phyloP scores from a whole-genome alignment of 2,888 invertebrate genomes.

The Thalpophila matura region DNA sequence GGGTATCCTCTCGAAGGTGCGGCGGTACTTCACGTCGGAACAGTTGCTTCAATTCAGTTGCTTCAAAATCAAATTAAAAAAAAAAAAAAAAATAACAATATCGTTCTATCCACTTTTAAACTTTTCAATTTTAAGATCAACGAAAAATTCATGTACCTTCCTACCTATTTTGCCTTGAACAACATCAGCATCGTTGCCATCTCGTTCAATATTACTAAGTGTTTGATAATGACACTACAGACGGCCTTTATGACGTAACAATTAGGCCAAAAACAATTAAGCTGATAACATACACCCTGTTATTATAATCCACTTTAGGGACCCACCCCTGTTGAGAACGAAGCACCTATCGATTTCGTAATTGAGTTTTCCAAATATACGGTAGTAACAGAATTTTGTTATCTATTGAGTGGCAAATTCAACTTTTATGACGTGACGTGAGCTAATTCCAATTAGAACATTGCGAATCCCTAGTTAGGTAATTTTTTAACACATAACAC shows the following conservation, averaged over 20 bases:
- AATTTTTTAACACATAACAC: too few relatives aligned
- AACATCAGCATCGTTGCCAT: background rate
- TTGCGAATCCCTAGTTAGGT: too few relatives aligned
- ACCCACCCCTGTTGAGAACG: slow-evolving; percentile 17
- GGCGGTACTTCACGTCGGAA: too few relatives aligned
- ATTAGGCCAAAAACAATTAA: slow-evolving; percentile 42
- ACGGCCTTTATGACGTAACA: slow-evolving; percentile 14
- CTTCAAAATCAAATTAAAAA: too few relatives aligned
- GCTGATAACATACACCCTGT: slow-evolving; percentile 28
- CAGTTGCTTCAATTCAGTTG: too few relatives aligned
- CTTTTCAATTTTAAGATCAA: too few relatives aligned
- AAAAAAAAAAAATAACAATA: too few relatives aligned
- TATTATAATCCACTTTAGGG: slow-evolving; percentile 50
- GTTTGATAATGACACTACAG: slow-evolving; percentile 24
- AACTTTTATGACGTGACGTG: too few relatives aligned
- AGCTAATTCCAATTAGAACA: too few relatives aligned
- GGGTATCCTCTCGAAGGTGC: too few relatives aligned
- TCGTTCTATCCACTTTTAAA: too few relatives aligned
- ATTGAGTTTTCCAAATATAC: slow-evolving; percentile 23
- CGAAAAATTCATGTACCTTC: too few relatives aligned
- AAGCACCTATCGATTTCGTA: slow-evolving; percentile 28
- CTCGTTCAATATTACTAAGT: slow-evolving; percentile 32
- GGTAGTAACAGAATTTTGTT: slow-evolving; percentile 1
- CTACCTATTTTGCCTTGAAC: background rate
- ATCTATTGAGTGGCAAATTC: background rate